Evolutionary conservation across 1,140 invertebrate species (phyloP).

Genomic region (Aphidius ervi): DNA sequence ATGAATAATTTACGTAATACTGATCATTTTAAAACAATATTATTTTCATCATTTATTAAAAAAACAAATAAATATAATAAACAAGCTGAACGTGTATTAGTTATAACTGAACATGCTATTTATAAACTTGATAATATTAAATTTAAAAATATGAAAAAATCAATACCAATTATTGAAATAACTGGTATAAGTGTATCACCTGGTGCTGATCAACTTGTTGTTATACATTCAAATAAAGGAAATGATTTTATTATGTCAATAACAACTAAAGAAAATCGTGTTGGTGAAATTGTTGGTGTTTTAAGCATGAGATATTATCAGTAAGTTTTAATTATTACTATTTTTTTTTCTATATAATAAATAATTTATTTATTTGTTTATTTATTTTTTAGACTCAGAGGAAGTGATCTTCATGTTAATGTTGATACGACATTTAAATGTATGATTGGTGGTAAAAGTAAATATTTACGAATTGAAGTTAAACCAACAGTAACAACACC

Average conservation of each 20-base stretch:
- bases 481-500: constrained; percentile 55
- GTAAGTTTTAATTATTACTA: constrained; percentile 56
- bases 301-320: constrained; percentile 68
- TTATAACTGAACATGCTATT: constrained; percentile 82
- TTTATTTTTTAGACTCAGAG: constrained; percentile 54
- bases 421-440: constrained; percentile 63
- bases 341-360: too few species aligned
- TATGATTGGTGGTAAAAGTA: constrained; percentile 70
- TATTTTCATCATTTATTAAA: constrained; percentile 48
- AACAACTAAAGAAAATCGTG: constrained; percentile 62
- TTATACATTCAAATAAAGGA: constrained; percentile 80
- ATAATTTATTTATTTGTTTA: constrained; percentile 17
- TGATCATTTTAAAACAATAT: constrained; percentile 65
- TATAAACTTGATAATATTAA: constrained; percentile 85
- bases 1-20: constrained; percentile 67
- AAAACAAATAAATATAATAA: constrained; percentile 67
- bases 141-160: constrained; percentile 84
- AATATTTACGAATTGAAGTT: constrained; percentile 61
- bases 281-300: constrained; percentile 86
- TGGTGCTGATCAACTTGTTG: constrained; percentile 81
- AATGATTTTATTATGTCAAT: constrained; percentile 84
- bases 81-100: constrained; percentile 78
- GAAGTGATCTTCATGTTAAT: constrained; percentile 62
- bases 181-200: constrained; percentile 79
- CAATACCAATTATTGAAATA: constrained; percentile 74